Conservation (phyloP, 2,888 invertebrate genomes). For the Allophyes oxyacanthae region DNA sequence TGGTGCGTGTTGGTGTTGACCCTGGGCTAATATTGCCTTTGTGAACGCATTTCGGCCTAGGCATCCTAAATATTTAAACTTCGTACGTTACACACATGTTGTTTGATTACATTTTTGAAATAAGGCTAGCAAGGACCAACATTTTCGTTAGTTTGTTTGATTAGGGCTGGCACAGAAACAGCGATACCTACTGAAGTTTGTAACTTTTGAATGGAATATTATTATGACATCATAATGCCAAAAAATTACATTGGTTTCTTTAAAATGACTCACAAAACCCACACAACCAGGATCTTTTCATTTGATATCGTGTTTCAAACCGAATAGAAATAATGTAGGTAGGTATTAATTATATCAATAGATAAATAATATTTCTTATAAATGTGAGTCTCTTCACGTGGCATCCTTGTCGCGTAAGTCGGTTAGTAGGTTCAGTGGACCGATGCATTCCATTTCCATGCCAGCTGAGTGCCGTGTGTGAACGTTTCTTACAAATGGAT, state of each 20-base stretch:
- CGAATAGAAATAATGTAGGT: too few relatives aligned
- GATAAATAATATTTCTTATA: background rate
- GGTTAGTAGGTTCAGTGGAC: constrained; percentile 57
- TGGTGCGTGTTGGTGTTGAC: constrained; percentile 37
- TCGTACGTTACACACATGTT: constrained; percentile 1
- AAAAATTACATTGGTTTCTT: background rate
- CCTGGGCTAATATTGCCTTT: constrained; percentile 30
- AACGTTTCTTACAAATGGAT: constrained; percentile 39
- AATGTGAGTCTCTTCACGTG: constrained; percentile 12
- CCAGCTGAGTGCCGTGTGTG: constrained; percentile 48
- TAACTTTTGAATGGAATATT: too few relatives aligned
- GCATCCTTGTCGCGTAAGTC: constrained; percentile 49
- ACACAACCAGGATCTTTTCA: background rate
- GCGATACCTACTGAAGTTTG: too few relatives aligned
- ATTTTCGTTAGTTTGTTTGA: background rate
- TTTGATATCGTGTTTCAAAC: constrained; percentile 1
- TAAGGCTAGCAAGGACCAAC: constrained; percentile 1
- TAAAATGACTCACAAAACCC: background rate
- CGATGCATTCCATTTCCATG: constrained; percentile 58
- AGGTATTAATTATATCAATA: background rate
- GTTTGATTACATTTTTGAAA: constrained; percentile 12
- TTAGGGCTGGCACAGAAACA: constrained; percentile 11
- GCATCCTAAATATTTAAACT: constrained; percentile 35
- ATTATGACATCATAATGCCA: too few relatives aligned
- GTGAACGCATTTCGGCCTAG: constrained; percentile 26